Evolutionary conservation across 2,888 invertebrate genomes (phyloP).

Genomic region (Herminia tarsipennalis): DNA sequence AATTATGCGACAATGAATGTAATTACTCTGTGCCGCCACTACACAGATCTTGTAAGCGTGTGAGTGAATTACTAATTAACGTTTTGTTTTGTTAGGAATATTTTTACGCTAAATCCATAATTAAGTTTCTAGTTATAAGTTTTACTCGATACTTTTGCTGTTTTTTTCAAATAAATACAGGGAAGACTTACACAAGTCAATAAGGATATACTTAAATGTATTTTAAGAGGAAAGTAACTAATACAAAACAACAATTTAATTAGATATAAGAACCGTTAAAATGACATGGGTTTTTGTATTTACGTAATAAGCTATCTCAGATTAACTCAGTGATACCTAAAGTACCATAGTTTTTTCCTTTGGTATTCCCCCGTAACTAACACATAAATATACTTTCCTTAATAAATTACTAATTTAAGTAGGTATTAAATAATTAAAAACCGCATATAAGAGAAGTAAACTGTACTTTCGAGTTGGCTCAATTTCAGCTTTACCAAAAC

Average conservation of each 20-base stretch:
- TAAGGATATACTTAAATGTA: too few relatives aligned
- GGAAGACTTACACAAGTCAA: neutral
- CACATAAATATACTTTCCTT: conserved; percentile 6
- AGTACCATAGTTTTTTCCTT: conserved; percentile 31
- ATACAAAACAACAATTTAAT: too few relatives aligned
- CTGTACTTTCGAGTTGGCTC: too few relatives aligned
- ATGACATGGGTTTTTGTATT: too few relatives aligned
- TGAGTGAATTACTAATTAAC: conserved; percentile 70
- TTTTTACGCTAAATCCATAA: conserved; percentile 1
- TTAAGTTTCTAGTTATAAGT: neutral
- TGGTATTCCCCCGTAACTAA: neutral
- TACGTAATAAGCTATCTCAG: neutral
- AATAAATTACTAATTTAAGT: neutral
- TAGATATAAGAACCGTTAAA: too few relatives aligned
- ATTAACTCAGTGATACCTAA: neutral
- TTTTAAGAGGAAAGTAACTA: too few relatives aligned
- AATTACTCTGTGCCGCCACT: conserved; percentile 65
- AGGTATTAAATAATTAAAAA: too few relatives aligned
- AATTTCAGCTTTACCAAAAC: too few relatives aligned
- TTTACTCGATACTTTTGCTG: neutral
- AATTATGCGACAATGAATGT: conserved; percentile 82
- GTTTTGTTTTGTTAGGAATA: conserved; percentile 55
- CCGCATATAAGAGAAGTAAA: too few relatives aligned
- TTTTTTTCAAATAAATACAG: neutral
- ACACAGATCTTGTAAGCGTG: conserved; percentile 47